A percentile compares a stretch with the other conserved stretches of the same genome.
Conservation (phyloP, 1,140 invertebrate species). For the Phymorhynchus buccinoides region DNA sequence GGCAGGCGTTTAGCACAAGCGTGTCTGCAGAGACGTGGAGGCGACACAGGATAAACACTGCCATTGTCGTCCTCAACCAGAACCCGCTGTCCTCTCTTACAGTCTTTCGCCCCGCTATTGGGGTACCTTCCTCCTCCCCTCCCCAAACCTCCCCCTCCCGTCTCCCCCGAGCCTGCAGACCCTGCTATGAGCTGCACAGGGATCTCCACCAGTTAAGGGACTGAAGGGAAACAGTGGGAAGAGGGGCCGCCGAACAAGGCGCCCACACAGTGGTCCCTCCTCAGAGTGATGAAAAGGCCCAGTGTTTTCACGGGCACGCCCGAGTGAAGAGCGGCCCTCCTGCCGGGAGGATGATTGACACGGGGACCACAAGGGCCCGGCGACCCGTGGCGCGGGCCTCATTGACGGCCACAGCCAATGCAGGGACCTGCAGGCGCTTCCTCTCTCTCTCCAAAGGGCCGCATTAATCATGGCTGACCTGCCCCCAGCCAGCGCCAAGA, state of each 20-base stretch:
- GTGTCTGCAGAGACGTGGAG: slow-evolving; percentile 19
- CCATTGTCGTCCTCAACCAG: neutral
- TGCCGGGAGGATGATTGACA: slow-evolving; percentile 23
- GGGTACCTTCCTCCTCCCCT: neutral
- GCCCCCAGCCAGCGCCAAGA: neutral
- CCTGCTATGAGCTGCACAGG: neutral
- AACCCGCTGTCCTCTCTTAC: neutral
- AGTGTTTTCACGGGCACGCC: slow-evolving; percentile 3
- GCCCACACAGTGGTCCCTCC: neutral
- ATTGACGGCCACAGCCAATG: neutral
- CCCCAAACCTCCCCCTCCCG: neutral
- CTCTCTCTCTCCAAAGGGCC: neutral
- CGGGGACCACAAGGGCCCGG: neutral
- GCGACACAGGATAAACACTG: slow-evolving; percentile 18
- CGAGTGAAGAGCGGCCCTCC: neutral
- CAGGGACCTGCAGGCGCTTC: neutral
- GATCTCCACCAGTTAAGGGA: neutral
- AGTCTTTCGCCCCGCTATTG: neutral
- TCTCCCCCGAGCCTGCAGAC: neutral
- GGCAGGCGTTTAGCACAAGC: slow-evolving; percentile 22
- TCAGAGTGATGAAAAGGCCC: neutral
- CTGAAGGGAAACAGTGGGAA: neutral
- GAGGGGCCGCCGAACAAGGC: neutral
- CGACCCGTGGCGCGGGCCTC: neutral
- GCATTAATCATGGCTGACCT: neutral